Conservation (phyloP, 2,797 vertebrate species). For the Threskiornis aethiopicus region DNA sequence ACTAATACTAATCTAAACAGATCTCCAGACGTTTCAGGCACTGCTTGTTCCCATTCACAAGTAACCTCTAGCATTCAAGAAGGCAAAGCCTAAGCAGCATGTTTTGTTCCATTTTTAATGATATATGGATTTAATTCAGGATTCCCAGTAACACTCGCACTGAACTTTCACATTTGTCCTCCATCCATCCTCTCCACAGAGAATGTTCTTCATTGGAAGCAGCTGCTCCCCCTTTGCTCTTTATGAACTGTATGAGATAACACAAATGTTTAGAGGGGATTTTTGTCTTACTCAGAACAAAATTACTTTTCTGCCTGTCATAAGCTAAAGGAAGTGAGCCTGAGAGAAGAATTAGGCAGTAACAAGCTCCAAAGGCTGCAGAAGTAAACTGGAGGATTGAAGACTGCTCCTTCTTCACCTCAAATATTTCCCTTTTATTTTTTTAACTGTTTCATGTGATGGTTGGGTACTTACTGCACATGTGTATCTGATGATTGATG, state of each 20-base stretch:
- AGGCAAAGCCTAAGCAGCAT: background rate
- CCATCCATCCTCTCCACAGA: background rate
- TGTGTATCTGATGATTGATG: background rate
- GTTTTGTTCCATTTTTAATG: conserved; percentile 7
- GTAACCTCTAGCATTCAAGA: background rate
- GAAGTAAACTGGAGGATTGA: background rate
- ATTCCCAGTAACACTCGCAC: background rate
- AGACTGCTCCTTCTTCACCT: background rate
- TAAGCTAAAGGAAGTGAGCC: conserved; percentile 20
- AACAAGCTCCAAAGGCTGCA: conserved; percentile 10
- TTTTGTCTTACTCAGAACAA: conserved; percentile 38
- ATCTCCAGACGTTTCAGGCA: background rate
- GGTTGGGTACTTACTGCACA: background rate
- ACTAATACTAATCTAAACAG: background rate
- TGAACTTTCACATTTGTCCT: conserved; percentile 52
- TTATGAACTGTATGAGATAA: conserved; percentile 40
- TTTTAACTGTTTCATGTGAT: background rate
- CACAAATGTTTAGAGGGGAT: conserved; percentile 34
- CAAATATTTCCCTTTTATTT: background rate
- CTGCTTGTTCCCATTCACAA: background rate
- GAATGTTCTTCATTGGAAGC: background rate
- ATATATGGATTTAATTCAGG: conserved; percentile 20
- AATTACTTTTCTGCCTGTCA: conserved; percentile 32
- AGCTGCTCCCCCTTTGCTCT: conserved; percentile 30
- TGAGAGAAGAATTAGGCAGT: background rate